phyloP scores from a whole-genome alignment of 2,888 invertebrate genomes.

The Calameuta filiformis region DNA sequence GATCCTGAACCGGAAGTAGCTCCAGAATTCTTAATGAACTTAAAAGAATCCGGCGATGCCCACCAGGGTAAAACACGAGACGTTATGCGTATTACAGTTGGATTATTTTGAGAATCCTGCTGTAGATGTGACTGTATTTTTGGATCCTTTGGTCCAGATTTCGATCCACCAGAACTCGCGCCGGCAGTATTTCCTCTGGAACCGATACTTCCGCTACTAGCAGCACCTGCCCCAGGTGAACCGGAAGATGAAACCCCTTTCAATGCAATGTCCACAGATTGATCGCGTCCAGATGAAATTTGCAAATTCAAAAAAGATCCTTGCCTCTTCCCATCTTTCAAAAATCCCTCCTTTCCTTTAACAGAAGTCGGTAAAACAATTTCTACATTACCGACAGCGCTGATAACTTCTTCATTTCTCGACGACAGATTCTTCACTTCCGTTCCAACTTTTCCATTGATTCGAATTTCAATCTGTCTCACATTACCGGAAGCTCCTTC shows the following conservation, averaged over 20 bases:
- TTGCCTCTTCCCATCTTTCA: no score
- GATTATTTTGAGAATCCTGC: neutral
- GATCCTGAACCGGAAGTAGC: neutral
- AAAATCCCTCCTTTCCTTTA: no score
- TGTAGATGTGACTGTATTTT: neutral
- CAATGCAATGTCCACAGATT: no score
- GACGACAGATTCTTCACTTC: conserved; percentile 34
- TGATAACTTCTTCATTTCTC: conserved; percentile 31
- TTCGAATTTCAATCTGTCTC: conserved; percentile 39
- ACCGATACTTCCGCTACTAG: no score
- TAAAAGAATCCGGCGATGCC: conserved; percentile 31
- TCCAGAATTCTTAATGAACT: conserved; percentile 10
- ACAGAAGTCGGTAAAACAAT: conserved; percentile 31
- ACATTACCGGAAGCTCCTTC: neutral
- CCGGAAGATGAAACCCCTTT: no score
- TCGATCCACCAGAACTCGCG: conserved; percentile 2
- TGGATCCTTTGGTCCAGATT: conserved; percentile 1
- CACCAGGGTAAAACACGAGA: conserved; percentile 28
- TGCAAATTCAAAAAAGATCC: no score
- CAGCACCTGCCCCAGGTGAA: no score
- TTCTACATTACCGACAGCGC: conserved; percentile 41
- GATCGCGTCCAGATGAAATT: no score
- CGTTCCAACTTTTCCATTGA: conserved; percentile 41
- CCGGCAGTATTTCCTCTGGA: neutral
- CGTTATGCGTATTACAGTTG: neutral